Conservation (phyloP, 2,113 vertebrate genomes). For the Centropus bengalensis region DNA sequence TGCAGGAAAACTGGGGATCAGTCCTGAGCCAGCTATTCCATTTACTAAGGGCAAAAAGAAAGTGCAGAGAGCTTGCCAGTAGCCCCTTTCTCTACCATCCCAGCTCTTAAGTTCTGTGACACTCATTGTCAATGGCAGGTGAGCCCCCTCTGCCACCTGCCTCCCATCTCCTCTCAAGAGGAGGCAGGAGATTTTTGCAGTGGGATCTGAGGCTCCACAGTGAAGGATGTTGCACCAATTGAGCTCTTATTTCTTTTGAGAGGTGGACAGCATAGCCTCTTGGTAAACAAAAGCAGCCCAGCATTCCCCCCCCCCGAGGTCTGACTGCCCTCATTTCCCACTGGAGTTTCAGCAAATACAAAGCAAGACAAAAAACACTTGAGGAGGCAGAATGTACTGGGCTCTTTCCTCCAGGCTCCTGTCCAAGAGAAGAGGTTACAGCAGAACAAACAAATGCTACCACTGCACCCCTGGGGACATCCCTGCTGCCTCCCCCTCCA, state of each 20-base stretch:
- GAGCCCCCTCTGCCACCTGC: not conserved
- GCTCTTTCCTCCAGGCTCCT: not conserved
- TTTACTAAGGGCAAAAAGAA: not conserved
- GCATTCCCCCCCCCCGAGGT: not conserved
- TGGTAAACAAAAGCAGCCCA: not conserved
- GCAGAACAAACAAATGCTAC: slow-evolving; percentile 7
- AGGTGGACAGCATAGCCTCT: not conserved
- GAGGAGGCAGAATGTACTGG: not conserved
- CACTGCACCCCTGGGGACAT: not conserved
- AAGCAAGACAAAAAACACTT: not conserved
- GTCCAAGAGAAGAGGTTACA: not conserved
- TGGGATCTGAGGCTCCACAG: not conserved
- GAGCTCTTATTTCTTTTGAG: not conserved
- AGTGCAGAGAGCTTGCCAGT: not conserved
- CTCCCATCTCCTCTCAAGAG: not conserved
- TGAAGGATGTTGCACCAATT: not conserved
- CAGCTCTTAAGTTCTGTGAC: not conserved
- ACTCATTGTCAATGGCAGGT: not conserved
- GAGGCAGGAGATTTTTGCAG: not conserved
- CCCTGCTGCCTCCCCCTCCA: not conserved
- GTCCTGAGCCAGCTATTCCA: slow-evolving; percentile 3
- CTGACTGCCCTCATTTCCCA: slow-evolving; percentile 16
- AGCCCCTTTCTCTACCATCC: not conserved
- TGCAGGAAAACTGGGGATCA: not conserved
- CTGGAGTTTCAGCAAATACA: not conserved